Conservation (phyloP, 2,113 vertebrate species). For the Brachyhypopomus occidentalis region DNA sequence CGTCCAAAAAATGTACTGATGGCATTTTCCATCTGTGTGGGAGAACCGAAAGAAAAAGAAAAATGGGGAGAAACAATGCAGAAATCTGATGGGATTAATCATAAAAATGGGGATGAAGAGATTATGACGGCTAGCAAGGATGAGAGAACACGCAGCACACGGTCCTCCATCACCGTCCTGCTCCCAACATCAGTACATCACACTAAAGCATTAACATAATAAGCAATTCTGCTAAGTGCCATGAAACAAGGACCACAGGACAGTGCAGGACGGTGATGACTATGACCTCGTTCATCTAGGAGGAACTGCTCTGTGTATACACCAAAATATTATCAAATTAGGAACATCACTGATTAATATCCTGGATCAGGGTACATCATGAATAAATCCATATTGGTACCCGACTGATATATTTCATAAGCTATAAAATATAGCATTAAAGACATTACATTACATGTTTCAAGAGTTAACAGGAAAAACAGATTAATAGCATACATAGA, state of each 20-base stretch:
- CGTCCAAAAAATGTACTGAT: conserved; percentile 9
- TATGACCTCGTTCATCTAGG: not conserved
- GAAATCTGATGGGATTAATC: conserved; percentile 43
- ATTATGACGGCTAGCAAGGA: conserved; percentile 14
- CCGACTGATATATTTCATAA: not conserved
- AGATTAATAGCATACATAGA: too few relatives aligned
- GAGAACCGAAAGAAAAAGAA: not conserved
- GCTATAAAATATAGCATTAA: too few relatives aligned
- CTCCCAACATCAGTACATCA: conserved; percentile 9
- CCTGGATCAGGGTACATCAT: not conserved
- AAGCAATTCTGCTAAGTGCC: conserved; percentile 16
- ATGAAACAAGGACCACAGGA: conserved; percentile 10
- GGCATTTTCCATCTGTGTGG: conserved; percentile 15
- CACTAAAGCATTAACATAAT: conserved; percentile 18
- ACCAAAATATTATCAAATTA: not conserved
- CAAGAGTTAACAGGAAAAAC: too few relatives aligned
- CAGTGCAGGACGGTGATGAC: not conserved
- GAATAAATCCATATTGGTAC: not conserved
- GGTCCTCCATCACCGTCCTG: not conserved
- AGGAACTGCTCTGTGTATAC: not conserved
- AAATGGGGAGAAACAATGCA: not conserved
- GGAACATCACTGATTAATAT: not conserved
- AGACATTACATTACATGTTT: too few relatives aligned
- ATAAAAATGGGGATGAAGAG: conserved; percentile 36
- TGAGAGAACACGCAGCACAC: conserved; percentile 7